Percentiles rank a stretch among this genome's conserved stretches.
These are phyloP conservation scores for Phaetusa simplex DNA, from an alignment of 2,113 vertebrate species.

Conservation along the genomic window DNA sequence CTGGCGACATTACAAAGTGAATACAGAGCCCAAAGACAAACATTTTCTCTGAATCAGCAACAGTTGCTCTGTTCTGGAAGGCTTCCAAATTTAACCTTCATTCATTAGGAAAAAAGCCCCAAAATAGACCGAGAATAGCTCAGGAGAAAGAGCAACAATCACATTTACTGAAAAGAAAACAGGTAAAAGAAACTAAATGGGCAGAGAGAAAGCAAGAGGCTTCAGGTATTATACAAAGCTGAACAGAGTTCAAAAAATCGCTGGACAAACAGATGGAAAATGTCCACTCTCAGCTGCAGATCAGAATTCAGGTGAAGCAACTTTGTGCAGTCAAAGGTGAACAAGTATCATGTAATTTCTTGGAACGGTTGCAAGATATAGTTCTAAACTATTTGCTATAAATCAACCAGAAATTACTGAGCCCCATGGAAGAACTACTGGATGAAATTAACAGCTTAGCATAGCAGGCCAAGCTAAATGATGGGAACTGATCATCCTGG, in stretches of 20 bases:
- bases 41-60: conserved; percentile 36
- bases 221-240: background rate
- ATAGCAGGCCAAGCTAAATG: background rate
- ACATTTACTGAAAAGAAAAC: background rate
- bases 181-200: background rate
- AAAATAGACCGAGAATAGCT: background rate
- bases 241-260: background rate
- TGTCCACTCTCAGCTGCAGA: background rate
- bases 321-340: background rate
- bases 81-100: conserved; percentile 43
- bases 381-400: background rate
- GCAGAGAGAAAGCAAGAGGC: background rate
- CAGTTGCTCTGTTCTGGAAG: conserved; percentile 29
- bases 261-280: background rate
- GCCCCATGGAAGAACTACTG: background rate
- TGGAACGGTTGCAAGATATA: background rate
- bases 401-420: background rate
- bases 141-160: background rate
- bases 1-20: background rate
- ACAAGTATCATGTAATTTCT: background rate
- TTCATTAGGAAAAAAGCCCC: background rate
- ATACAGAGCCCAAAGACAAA: conserved; percentile 42
- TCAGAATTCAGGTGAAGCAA: background rate
- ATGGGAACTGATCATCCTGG: background rate
- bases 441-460: background rate